Evolutionary conservation across 92 coral and sea anemone genomes (phyloP).

Genomic region (Zoanthus solanderi): DNA sequence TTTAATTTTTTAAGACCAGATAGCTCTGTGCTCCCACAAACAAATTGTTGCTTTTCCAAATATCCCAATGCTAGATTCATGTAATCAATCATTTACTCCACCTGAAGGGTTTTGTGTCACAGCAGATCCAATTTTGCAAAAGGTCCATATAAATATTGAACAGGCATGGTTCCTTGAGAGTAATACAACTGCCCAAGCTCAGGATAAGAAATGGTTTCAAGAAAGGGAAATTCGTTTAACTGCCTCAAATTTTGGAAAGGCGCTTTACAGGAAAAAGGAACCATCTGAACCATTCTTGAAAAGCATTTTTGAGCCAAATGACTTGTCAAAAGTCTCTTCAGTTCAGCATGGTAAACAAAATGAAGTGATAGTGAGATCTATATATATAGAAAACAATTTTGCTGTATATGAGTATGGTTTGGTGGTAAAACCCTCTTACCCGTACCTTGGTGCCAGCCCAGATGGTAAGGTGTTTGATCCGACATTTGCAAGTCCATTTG

Average conservation of each 20-base stretch:
- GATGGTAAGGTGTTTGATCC: constrained; percentile 85
- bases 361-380: constrained; percentile 59
- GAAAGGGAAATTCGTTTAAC: constrained; percentile 60
- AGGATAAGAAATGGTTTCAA: constrained; percentile 56
- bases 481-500: constrained; percentile 57
- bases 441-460: constrained; percentile 73
- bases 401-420: constrained; percentile 70
- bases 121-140: constrained; percentile 45
- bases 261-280: constrained; percentile 43
- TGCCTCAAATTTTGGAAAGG: constrained; percentile 69
- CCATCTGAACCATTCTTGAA: constrained; percentile 61
- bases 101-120: neutral
- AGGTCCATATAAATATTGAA: constrained; percentile 35
- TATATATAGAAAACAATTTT: constrained; percentile 61
- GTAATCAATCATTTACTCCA: constrained; percentile 1
- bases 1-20: constrained; percentile 4
- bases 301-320: constrained; percentile 35
- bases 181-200: constrained; percentile 60
- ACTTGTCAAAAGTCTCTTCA: constrained; percentile 61
- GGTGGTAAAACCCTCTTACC: constrained; percentile 68
- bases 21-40: neutral
- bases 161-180: constrained; percentile 57
- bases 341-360: constrained; percentile 68
- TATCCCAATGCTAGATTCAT: neutral
- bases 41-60: constrained; percentile 8